Percentiles rank a stretch among this genome's conserved stretches.
Evolutionary conservation across 2,888 invertebrate genomes (phyloP).

Genomic region (Heteromyza rotundicornis): DNA sequence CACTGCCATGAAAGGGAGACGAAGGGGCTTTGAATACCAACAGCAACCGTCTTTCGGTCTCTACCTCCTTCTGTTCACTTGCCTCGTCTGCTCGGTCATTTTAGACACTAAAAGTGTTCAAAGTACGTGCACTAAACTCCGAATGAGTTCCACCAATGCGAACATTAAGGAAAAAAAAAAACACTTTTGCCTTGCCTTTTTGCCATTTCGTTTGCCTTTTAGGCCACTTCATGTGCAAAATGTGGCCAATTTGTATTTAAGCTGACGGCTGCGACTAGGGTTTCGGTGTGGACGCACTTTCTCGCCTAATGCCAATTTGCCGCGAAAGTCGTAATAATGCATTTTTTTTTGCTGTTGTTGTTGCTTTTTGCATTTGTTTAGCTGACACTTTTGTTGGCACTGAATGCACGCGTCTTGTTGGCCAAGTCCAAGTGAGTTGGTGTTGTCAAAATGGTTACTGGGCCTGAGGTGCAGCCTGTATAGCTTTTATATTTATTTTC

Average conservation of each 20-base stretch:
- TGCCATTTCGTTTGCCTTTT: too few relatives aligned
- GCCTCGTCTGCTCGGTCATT: constrained; percentile 14
- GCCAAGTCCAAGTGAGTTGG: constrained; percentile 14
- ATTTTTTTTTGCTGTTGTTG: neutral
- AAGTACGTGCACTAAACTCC: constrained; percentile 52
- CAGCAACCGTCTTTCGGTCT: neutral
- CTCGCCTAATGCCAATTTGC: constrained; percentile 52
- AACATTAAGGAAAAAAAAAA: neutral
- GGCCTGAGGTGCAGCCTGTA: neutral
- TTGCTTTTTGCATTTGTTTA: neutral
- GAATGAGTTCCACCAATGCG: constrained; percentile 24
- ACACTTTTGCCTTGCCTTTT: neutral
- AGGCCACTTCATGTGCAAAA: neutral
- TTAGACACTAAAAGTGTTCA: constrained; percentile 43
- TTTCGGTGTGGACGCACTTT: constrained; percentile 39
- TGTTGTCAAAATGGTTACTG: constrained; percentile 10
- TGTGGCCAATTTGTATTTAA: neutral
- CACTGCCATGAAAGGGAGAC: constrained; percentile 21
- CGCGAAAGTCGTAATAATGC: constrained; percentile 33
- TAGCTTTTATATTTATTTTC: too few relatives aligned
- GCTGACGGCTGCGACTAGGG: neutral
- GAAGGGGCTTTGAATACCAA: too few relatives aligned
- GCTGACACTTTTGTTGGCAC: neutral
- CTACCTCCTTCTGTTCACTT: too few relatives aligned
- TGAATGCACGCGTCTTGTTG: constrained; percentile 1